A percentile compares a stretch with the other conserved stretches of the same genome.
Evolutionary conservation across 2,888 invertebrate genomes (phyloP).

Genomic region (Xylocampa areola): DNA sequence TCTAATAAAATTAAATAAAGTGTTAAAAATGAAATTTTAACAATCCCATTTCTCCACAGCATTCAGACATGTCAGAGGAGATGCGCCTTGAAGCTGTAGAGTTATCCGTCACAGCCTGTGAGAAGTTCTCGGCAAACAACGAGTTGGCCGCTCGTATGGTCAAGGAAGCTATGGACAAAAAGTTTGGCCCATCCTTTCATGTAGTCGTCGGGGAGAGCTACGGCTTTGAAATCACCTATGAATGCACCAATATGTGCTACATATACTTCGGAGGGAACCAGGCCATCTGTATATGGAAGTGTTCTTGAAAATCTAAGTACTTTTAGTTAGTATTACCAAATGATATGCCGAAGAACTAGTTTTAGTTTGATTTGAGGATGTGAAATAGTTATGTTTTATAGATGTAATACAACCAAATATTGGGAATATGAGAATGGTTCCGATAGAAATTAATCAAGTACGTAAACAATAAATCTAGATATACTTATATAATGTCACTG

Average conservation of each 20-base stretch:
- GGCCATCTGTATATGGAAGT: conserved; percentile 97
- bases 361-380: conserved; percentile 32
- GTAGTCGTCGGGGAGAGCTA: conserved; percentile 98
- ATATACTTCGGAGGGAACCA: conserved; percentile 97
- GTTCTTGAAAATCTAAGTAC: conserved; percentile 86
- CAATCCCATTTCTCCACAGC: conserved; percentile 86
- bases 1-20: too few species aligned
- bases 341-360: conserved; percentile 38
- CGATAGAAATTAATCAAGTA: conserved; percentile 9
- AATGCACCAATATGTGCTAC: conserved; percentile 95
- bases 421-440: conserved; percentile 27
- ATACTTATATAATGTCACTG: conserved; percentile 10
- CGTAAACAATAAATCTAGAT: conserved; percentile 13
- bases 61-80: conserved; percentile 98
- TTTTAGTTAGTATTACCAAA: conserved; percentile 43
- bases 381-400: conserved; percentile 28
- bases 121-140: conserved; percentile 96
- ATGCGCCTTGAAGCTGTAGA: conserved; percentile 97
- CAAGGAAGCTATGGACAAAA: conserved; percentile 98
- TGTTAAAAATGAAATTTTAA: neutral
- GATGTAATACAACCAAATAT: conserved; percentile 19
- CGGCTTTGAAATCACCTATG: conserved; percentile 97
- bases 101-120: conserved; percentile 97
- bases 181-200: conserved; percentile 98
- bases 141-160: conserved; percentile 97